Conservation (phyloP, 2,797 vertebrate genomes). For the Diplodus sargus region DNA sequence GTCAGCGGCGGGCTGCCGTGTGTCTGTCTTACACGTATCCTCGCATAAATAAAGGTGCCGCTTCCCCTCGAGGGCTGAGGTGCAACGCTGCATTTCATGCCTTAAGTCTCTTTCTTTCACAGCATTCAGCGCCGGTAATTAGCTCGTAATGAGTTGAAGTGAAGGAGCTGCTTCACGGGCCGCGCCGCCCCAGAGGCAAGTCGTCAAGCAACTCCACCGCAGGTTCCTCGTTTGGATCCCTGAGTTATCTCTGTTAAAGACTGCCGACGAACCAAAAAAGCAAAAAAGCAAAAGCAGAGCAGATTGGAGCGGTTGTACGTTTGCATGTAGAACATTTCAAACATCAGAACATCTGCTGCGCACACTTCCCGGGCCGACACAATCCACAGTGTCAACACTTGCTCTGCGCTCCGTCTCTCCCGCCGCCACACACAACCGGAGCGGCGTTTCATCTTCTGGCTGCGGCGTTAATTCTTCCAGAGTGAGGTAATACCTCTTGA, state of each 20-base stretch:
- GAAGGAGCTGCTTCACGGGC: conserved; percentile 50
- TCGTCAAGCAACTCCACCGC: conserved; percentile 43
- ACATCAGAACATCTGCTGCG: conserved; percentile 60
- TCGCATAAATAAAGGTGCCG: conserved; percentile 46
- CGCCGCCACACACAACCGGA: conserved; percentile 16
- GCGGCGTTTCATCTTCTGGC: conserved; percentile 43
- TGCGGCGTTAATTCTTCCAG: conserved; percentile 59
- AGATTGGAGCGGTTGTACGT: conserved; percentile 8
- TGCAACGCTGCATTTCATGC: conserved; percentile 68
- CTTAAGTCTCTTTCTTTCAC: conserved; percentile 56
- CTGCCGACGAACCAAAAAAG: conserved; percentile 19
- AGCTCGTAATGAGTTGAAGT: conserved; percentile 67
- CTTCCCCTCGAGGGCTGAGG: conserved; percentile 53
- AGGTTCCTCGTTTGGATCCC: conserved; percentile 34
- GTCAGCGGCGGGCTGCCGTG: conserved; percentile 51
- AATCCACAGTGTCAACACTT: conserved; percentile 53
- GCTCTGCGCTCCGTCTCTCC: conserved; percentile 31
- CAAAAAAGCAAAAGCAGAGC: too few relatives aligned
- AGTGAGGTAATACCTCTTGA: conserved; percentile 63
- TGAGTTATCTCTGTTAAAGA: conserved; percentile 49
- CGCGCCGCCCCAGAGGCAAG: conserved; percentile 41
- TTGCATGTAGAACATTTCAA: conserved; percentile 12
- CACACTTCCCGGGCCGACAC: conserved; percentile 11
- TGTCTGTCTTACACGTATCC: conserved; percentile 47
- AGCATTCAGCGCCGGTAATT: conserved; percentile 67